Evolutionary conservation across 2,113 vertebrate genomes (phyloP).

Genomic region (Parus major): DNA sequence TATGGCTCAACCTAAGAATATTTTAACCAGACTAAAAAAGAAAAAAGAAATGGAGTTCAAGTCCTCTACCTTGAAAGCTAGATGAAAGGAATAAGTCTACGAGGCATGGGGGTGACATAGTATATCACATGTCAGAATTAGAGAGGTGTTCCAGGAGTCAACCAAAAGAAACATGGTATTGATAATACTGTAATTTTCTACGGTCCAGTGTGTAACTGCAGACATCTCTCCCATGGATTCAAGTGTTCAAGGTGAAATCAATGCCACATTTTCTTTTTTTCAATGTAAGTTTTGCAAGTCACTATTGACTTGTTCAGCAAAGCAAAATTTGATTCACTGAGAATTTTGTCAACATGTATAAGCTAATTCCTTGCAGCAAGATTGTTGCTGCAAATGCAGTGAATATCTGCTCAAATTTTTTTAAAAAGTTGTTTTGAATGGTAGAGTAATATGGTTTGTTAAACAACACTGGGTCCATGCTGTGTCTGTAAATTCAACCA

Average conservation of each 20-base stretch:
- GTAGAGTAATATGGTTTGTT: not conserved
- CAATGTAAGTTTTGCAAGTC: not conserved
- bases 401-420: not conserved
- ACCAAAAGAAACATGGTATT: constrained; percentile 19
- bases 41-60: not conserved
- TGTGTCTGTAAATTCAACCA: not conserved
- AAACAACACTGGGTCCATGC: not conserved
- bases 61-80: not conserved
- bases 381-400: not conserved
- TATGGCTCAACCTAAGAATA: not conserved
- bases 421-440: not conserved
- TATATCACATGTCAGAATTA: not conserved
- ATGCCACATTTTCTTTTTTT: constrained; percentile 23
- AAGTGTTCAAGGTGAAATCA: constrained; percentile 25
- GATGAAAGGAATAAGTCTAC: constrained; percentile 3
- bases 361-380: not conserved
- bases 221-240: not conserved
- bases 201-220: not conserved
- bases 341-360: not conserved
- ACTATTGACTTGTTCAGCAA: not conserved
- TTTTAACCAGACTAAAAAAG: not conserved
- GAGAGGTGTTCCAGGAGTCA: not conserved
- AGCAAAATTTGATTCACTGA: not conserved
- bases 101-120: not conserved
- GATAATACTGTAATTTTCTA: constrained; percentile 38